Percentiles rank a stretch among this genome's conserved stretches.
These are phyloP conservation scores for Anoplophora glabripennis DNA, from an alignment of 1,140 invertebrate genomes.

Conservation along the genomic window DNA sequence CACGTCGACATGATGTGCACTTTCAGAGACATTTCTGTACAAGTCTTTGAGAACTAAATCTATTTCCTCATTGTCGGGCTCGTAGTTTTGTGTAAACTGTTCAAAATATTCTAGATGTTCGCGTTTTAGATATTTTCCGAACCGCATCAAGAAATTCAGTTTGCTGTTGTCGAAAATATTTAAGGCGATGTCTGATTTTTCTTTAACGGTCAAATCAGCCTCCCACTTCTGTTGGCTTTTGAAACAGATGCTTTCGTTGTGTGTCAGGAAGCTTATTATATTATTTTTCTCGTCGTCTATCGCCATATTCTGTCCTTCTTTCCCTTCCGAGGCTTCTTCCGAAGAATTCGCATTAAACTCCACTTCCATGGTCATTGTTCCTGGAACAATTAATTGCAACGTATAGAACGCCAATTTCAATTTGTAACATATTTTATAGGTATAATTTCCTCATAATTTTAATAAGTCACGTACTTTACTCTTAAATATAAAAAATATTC, in stretches of 20 bases:
- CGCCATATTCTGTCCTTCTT: background rate
- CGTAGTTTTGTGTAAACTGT: constrained; percentile 38
- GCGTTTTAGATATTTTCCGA: constrained; percentile 67
- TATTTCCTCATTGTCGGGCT: constrained; percentile 56
- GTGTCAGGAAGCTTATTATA: constrained; percentile 33
- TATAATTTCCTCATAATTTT: no score
- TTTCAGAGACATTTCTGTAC: constrained; percentile 53
- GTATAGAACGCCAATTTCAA: no score
- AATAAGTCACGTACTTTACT: no score
- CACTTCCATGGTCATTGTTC: background rate
- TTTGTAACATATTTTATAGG: no score
- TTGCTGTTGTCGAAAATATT: constrained; percentile 65
- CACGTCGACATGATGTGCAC: constrained; percentile 65
- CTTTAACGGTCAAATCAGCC: constrained; percentile 62
- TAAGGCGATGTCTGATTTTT: constrained; percentile 69
- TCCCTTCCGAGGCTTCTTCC: background rate
- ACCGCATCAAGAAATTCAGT: constrained; percentile 69
- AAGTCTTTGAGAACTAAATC: constrained; percentile 61
- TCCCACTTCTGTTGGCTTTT: constrained; percentile 70
- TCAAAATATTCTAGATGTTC: constrained; percentile 70
- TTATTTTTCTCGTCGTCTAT: constrained; percentile 19
- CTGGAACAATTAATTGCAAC: no score
- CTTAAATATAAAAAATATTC: no score
- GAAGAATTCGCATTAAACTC: background rate
- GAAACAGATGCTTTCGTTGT: constrained; percentile 34